Percentiles rank a stretch among this genome's conserved stretches.
phyloP scores from a whole-genome alignment of 2,113 vertebrate species.

The Oxygymnocypris stewartii region DNA sequence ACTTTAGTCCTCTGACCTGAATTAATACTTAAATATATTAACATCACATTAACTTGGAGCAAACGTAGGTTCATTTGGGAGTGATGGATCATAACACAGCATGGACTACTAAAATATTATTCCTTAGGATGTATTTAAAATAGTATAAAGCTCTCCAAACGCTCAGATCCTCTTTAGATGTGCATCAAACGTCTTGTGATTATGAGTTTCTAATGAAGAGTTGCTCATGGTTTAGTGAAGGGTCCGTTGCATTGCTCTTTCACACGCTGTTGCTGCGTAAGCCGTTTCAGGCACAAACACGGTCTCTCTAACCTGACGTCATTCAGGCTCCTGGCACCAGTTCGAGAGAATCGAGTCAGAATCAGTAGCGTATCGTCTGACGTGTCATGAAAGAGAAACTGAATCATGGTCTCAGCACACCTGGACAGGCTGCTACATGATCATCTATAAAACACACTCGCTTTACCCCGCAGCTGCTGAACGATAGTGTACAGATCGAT shows the following conservation, averaged over 20 bases:
- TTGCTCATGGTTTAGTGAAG: neutral
- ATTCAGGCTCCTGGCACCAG: neutral
- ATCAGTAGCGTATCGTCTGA: neutral
- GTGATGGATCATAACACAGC: too few species aligned
- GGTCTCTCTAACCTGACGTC: neutral
- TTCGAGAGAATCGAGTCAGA: neutral
- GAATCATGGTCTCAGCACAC: conserved; percentile 47
- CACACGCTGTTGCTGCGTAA: neutral
- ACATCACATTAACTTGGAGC: too few species aligned
- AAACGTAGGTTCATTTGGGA: too few species aligned
- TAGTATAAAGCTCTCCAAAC: too few species aligned
- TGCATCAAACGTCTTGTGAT: neutral
- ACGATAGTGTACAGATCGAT: neutral
- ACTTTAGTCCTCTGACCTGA: neutral
- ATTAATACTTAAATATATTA: neutral
- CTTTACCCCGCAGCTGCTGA: neutral
- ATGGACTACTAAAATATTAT: too few species aligned
- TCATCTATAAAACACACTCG: conserved; percentile 35
- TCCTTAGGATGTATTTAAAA: too few species aligned
- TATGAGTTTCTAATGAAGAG: neutral
- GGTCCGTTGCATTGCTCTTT: neutral
- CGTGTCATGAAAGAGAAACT: conserved; percentile 47
- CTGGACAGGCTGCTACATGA: conserved; percentile 45
- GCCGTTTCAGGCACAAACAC: conserved; percentile 21
- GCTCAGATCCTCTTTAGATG: neutral